These are phyloP conservation scores for Tribolium madens DNA, from an alignment of 1,140 invertebrate genomes.

Conservation along the genomic window DNA sequence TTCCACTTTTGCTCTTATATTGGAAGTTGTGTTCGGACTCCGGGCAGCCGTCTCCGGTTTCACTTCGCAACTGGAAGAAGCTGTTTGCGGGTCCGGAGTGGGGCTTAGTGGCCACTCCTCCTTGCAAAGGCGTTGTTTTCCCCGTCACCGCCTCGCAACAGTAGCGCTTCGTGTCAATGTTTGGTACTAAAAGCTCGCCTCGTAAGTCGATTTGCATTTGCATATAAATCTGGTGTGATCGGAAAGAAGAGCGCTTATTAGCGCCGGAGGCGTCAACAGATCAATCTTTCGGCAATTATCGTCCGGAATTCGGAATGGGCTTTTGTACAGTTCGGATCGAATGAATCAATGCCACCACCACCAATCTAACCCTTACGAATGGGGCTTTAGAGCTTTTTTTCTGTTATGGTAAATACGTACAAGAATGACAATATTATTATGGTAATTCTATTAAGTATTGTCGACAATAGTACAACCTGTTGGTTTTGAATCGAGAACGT, in stretches of 20 bases:
- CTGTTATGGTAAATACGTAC: constrained; percentile 62
- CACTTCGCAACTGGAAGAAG: constrained; percentile 28
- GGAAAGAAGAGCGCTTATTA: constrained; percentile 39
- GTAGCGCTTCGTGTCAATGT: constrained; percentile 31
- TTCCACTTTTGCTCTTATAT: too few relatives aligned
- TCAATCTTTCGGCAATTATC: constrained; percentile 24
- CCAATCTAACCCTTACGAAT: constrained; percentile 58
- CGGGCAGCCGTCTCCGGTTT: neutral
- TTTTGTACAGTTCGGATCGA: constrained; percentile 57
- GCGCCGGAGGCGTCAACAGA: constrained; percentile 35
- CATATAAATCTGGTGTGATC: constrained; percentile 24
- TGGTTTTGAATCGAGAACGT: constrained; percentile 59
- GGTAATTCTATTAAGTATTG: constrained; percentile 64
- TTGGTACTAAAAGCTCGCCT: neutral
- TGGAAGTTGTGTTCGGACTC: too few relatives aligned
- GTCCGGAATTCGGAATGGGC: constrained; percentile 49
- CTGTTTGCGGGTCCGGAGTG: constrained; percentile 36
- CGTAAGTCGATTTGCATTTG: constrained; percentile 14
- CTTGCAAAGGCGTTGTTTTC: constrained; percentile 48
- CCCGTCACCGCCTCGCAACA: constrained; percentile 47
- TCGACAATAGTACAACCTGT: constrained; percentile 63
- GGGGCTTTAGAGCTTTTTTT: constrained; percentile 56
- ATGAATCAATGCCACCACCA: constrained; percentile 58
- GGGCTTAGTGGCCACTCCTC: constrained; percentile 49
- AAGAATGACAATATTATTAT: constrained; percentile 66